These are phyloP conservation scores for Anastrepha obliqua DNA, from an alignment of 1,140 invertebrate species.

Conservation along the genomic window DNA sequence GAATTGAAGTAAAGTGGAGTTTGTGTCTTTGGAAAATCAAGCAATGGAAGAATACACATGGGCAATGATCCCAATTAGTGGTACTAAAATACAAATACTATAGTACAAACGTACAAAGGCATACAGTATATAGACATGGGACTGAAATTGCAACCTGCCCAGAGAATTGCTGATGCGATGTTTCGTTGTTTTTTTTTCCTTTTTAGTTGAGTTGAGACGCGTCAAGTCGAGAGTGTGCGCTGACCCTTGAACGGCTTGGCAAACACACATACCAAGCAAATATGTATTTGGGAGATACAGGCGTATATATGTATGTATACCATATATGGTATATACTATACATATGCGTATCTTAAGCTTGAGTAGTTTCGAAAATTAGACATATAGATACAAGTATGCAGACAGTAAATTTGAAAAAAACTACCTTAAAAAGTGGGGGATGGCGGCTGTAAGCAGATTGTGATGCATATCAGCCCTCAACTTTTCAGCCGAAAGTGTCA, in stretches of 20 bases:
- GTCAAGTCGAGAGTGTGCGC: slow-evolving; percentile 15
- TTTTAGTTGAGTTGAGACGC: slow-evolving; percentile 10
- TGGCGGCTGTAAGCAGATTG: background rate
- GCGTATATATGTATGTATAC: background rate
- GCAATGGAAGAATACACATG: background rate
- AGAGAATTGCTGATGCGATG: background rate
- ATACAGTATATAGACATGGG: background rate
- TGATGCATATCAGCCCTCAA: too few species aligned
- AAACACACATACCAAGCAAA: background rate
- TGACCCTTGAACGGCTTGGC: slow-evolving; percentile 37
- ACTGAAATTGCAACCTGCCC: background rate
- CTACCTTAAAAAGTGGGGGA: background rate
- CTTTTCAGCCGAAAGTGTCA: background rate
- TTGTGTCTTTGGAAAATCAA: slow-evolving; percentile 5
- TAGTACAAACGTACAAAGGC: background rate
- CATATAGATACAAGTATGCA: background rate
- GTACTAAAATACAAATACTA: slow-evolving; percentile 29
- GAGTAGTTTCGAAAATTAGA: slow-evolving; percentile 30
- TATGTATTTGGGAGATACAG: background rate
- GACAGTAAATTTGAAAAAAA: slow-evolving; percentile 23
- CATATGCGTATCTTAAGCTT: background rate
- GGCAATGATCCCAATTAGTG: slow-evolving; percentile 48
- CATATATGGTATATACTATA: background rate
- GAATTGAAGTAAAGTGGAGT: background rate
- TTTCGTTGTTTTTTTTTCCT: too few species aligned